A percentile compares a stretch with the other conserved stretches of the same genome.
These are phyloP conservation scores for Mesitornis unicolor DNA, from an alignment of 2,113 vertebrate species.

Conservation along the genomic window DNA sequence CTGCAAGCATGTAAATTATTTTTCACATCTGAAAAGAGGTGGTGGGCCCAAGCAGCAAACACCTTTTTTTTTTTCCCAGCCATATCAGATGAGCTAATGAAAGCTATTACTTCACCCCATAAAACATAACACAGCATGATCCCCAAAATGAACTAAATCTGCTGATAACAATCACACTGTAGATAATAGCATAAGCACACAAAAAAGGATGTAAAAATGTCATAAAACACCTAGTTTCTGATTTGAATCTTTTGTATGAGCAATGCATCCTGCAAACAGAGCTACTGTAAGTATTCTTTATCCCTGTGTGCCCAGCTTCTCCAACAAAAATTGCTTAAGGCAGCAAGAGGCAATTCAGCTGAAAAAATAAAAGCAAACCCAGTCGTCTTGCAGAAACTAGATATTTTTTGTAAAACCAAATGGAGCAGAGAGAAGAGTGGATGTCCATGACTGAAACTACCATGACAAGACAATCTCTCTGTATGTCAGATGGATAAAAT, in stretches of 20 bases:
- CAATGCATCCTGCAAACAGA: background rate
- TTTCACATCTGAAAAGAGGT: background rate
- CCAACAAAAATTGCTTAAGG: background rate
- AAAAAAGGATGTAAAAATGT: background rate
- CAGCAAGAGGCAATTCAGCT: background rate
- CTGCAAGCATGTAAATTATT: conserved; percentile 26
- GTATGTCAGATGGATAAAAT: background rate
- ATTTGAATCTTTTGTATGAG: background rate
- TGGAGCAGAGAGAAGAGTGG: background rate
- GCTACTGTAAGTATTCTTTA: background rate
- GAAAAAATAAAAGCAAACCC: conserved; percentile 1
- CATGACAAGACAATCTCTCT: background rate
- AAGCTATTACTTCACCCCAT: background rate
- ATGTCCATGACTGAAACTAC: background rate
- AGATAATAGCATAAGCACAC: background rate
- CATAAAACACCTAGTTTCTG: background rate
- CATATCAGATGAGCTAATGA: background rate
- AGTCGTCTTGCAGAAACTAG: background rate
- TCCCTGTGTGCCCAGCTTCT: background rate
- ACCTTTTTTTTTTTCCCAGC: background rate
- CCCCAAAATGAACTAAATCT: background rate
- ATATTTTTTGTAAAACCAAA: background rate
- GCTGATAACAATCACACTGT: background rate
- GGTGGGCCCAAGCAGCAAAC: background rate
- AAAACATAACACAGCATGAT: background rate